Conservation (phyloP, 2,113 vertebrate genomes). For the Neolamprologus sp. region DNA sequence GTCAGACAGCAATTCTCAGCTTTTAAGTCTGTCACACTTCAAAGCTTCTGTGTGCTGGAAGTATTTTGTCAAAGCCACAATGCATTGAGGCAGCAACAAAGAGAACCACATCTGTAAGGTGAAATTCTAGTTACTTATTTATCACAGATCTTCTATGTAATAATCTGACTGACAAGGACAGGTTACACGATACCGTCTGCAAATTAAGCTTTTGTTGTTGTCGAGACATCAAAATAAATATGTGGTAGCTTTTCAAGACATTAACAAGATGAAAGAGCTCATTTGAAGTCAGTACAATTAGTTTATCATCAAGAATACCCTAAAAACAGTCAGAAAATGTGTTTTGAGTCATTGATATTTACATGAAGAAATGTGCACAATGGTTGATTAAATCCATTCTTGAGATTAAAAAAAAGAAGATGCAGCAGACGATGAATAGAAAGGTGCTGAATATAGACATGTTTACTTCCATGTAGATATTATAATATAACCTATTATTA, state of each 20-base stretch:
- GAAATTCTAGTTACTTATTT: neutral
- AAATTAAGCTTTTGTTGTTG: neutral
- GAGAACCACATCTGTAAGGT: neutral
- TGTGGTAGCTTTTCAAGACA: neutral
- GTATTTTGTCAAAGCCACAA: neutral
- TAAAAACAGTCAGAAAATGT: neutral
- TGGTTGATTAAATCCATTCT: neutral
- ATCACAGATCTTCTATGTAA: neutral
- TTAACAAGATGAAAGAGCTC: neutral
- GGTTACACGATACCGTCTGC: rapidly evolving
- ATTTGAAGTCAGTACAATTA: neutral
- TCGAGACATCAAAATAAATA: neutral
- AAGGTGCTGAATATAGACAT: neutral
- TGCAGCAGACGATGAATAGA: neutral
- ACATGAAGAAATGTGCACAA: neutral
- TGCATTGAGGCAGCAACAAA: neutral
- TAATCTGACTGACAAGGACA: neutral
- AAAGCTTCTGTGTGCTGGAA: neutral
- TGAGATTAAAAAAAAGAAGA: rapidly evolving
- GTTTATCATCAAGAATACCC: neutral
- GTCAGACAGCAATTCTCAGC: neutral
- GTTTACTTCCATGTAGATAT: neutral
- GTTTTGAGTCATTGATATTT: neutral
- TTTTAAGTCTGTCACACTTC: neutral
- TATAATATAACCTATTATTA: neutral